Evolutionary conservation across 2,888 invertebrate species (phyloP).

Genomic region (Heliconius ismenius): DNA sequence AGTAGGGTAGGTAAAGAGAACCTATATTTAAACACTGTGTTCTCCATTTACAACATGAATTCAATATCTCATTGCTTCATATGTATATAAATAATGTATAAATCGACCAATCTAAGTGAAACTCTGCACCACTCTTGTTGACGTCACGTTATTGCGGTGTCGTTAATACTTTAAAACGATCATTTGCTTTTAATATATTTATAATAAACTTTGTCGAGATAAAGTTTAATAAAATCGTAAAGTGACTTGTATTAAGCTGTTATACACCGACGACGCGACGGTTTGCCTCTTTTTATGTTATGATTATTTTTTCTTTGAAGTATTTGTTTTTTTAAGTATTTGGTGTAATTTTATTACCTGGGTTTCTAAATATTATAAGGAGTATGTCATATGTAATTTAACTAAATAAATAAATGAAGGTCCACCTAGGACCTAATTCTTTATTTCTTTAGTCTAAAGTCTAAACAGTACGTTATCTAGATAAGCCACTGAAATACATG

Average conservation of each 20-base stretch:
- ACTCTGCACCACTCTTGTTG: background rate
- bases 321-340: background rate
- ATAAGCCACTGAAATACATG: too few relatives aligned
- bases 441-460: too few relatives aligned
- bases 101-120: background rate
- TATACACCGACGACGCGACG: slow-evolving; percentile 9
- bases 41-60: too few relatives aligned
- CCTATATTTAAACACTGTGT: background rate
- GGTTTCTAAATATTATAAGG: background rate
- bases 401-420: background rate
- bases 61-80: too few relatives aligned
- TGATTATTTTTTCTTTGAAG: background rate
- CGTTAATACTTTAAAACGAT: slow-evolving; percentile 55
- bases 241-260: slow-evolving; percentile 22
- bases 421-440: too few relatives aligned
- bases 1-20: background rate
- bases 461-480: too few relatives aligned
- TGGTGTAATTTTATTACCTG: background rate
- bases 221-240: slow-evolving; percentile 46
- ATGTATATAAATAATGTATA: background rate
- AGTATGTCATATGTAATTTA: background rate
- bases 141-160: slow-evolving; percentile 31
- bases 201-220: slow-evolving; percentile 55
- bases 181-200: slow-evolving; percentile 61
- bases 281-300: background rate